Conservation (phyloP, 2,888 invertebrate species). For the Scotopteryx bipunctaria region DNA sequence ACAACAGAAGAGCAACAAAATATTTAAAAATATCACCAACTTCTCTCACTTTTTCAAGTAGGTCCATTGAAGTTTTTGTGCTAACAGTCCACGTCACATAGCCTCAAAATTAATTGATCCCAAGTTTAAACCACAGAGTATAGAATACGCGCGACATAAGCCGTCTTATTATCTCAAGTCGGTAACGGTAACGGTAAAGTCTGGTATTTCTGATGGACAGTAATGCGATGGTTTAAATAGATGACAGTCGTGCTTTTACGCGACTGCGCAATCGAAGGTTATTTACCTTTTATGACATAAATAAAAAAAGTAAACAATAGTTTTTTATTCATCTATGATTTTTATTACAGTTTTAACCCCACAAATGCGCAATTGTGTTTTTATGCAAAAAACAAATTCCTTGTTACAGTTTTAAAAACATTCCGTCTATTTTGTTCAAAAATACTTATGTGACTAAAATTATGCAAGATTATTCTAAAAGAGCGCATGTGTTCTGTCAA, state of each 20-base stretch:
- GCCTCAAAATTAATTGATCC: constrained; percentile 16
- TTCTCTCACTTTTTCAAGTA: no score
- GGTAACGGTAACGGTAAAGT: constrained; percentile 19
- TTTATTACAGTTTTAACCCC: no score
- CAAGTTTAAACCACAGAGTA: neutral
- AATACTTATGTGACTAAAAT: neutral
- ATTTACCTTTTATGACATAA: no score
- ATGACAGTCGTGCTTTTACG: constrained; percentile 9
- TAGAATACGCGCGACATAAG: constrained; percentile 13
- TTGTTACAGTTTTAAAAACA: no score
- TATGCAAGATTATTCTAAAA: constrained; percentile 3
- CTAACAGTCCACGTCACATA: neutral
- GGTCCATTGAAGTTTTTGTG: neutral
- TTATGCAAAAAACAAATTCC: no score
- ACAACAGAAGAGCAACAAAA: no score
- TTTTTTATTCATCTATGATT: no score
- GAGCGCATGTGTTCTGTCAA: constrained; percentile 17
- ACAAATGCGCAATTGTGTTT: no score
- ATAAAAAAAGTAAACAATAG: no score
- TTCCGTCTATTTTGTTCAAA: no score
- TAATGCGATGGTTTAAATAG: constrained; percentile 17
- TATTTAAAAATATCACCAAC: no score
- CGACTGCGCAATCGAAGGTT: neutral
- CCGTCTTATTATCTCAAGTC: constrained; percentile 13
- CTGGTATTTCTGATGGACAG: constrained; percentile 17